These are phyloP conservation scores for Eulemur coronatus DNA, from an alignment of 2,797 vertebrate genomes.

Conservation along the genomic window DNA sequence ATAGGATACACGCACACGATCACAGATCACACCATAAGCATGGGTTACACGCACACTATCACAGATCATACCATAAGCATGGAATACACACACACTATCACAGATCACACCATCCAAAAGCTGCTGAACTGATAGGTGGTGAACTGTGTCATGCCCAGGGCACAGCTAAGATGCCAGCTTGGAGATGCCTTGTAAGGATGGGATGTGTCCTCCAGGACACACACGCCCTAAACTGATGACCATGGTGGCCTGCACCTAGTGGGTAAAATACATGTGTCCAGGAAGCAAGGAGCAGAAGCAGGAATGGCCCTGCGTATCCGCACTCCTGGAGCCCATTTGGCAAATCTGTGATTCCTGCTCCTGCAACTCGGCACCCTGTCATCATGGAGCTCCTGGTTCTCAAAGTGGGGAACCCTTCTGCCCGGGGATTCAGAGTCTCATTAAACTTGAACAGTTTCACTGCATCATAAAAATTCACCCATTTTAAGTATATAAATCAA, in stretches of 20 bases:
- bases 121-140: not conserved
- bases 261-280: not conserved
- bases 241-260: not conserved
- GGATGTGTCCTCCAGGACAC: not conserved
- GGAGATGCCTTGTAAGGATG: rapidly evolving
- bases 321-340: not conserved
- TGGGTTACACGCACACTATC: too few relatives aligned
- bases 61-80: too few relatives aligned
- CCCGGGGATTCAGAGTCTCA: not conserved
- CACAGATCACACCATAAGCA: too few relatives aligned
- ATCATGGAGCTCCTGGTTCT: not conserved
- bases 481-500: not conserved
- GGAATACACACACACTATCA: rapidly evolving
- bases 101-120: rapidly evolving
- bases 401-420: not conserved
- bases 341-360: not conserved
- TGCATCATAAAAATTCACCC: not conserved
- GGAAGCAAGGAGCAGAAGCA: not conserved
- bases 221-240: rapidly evolving
- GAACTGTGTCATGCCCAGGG: not conserved
- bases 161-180: not conserved
- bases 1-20: rapidly evolving
- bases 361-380: too few relatives aligned
- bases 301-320: rapidly evolving
- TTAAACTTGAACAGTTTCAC: not conserved